Conservation (phyloP, 2,888 invertebrate species). For the Agrotis puta region DNA sequence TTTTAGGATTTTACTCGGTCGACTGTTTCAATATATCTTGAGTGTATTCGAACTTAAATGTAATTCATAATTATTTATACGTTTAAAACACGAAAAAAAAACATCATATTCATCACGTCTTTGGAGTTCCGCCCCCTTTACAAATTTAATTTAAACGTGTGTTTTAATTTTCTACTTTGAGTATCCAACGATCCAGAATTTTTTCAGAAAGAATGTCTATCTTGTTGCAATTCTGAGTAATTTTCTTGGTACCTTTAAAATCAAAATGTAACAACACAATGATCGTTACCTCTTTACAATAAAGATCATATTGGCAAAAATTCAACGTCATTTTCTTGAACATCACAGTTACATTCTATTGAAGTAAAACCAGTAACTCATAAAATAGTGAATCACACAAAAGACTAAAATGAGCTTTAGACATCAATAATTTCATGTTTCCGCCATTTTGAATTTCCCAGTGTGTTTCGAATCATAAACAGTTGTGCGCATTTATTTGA, state of each 20-base stretch:
- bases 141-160: too few species aligned
- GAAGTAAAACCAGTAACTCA: conserved; percentile 9
- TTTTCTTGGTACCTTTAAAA: too few species aligned
- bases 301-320: neutral
- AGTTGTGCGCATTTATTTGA: conserved; percentile 40
- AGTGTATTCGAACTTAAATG: neutral
- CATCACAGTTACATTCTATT: conserved; percentile 12
- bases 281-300: neutral
- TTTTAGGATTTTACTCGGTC: neutral
- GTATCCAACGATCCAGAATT: too few species aligned
- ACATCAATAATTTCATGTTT: conserved; percentile 47
- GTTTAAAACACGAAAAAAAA: too few species aligned
- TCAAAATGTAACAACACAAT: too few species aligned
- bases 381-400: conserved; percentile 23
- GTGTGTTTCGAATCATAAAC: conserved; percentile 55
- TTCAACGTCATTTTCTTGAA: neutral
- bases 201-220: too few species aligned
- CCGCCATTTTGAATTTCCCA: conserved; percentile 42
- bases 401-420: conserved; percentile 30
- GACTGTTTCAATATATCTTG: too few species aligned
- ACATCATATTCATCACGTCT: too few species aligned
- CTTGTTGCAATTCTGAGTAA: too few species aligned
- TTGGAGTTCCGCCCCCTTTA: too few species aligned
- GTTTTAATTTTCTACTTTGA: too few species aligned
- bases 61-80: too few species aligned